phyloP scores from a whole-genome alignment of 2,113 vertebrate species.

The Tragelaphus strepsiceros region DNA sequence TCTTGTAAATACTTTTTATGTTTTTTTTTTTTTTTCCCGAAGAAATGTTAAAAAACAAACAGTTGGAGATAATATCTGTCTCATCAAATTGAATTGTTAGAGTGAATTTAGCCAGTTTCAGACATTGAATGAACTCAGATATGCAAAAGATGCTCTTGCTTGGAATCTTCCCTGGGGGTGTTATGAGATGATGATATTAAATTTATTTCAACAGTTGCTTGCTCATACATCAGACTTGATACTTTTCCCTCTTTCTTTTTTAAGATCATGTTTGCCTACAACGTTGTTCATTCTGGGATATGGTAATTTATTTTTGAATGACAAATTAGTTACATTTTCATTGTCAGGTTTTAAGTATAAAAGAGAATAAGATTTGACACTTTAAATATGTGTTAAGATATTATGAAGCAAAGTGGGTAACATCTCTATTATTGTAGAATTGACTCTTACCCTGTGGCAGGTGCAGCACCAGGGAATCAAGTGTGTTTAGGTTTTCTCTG shows the following conservation, averaged over 20 bases:
- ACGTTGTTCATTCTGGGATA: neutral
- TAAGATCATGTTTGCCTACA: neutral
- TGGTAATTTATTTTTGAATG: neutral
- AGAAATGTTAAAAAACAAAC: neutral
- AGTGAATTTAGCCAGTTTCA: neutral
- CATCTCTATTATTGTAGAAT: neutral
- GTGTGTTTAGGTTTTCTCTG: neutral
- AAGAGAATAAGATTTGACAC: neutral
- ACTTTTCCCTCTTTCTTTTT: too few relatives aligned
- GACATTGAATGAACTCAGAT: neutral
- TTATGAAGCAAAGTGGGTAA: neutral
- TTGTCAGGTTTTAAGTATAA: neutral
- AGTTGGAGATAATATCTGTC: neutral
- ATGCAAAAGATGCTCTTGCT: neutral
- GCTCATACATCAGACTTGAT: neutral
- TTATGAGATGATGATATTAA: neutral
- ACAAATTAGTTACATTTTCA: neutral
- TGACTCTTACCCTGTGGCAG: neutral
- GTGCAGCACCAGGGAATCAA: neutral
- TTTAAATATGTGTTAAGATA: neutral
- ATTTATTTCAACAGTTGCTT: conserved; percentile 30
- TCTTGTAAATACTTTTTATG: neutral
- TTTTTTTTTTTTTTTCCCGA: neutral
- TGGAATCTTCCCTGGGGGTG: neutral
- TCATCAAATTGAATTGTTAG: neutral